Evolutionary conservation across 1,140 invertebrate genomes (phyloP), one percentile per base, ranked within the genome.

Genomic region (Proales similis): DNA sequence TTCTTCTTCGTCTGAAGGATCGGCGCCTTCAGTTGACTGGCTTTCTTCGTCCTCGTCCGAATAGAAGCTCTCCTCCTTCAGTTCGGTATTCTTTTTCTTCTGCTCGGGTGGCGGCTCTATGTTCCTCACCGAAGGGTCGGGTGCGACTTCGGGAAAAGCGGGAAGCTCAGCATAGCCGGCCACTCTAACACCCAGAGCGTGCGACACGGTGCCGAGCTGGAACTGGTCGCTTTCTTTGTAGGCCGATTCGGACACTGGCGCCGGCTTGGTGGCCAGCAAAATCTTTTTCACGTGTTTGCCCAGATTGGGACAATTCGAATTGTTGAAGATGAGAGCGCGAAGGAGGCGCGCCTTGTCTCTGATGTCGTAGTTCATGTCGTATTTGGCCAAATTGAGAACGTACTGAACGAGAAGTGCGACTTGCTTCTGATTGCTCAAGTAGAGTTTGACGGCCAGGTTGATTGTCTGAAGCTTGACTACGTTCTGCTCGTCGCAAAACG

Each of bases 341-440:
- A 96, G 76, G 68, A 95, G 85, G 19, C 93, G 77, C 2, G 88
- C 87, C 1, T 92, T 79, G 78, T 99, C 95, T 33, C 95, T 79
- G 36, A 98, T 92, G 77, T 98, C 94, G 71, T 99, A 98, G 74
- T 91, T 95, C 48, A 86, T 84, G 79, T 99, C 95, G 73, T 97
- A 99, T 68, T 92, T 88, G 0, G 95, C 93, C 68, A 98, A 78
- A 70, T 90, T 90, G 65, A 97, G 86, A 3, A 97, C 84, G 74
- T 99, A 98, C 70, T 90, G 87, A 70, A 89, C 90, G 33, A 97
- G 79, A 5, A 88, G 77, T 61, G 83, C 81, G 0, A 88, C 91
- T 77, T 93, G 89, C 67, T 84, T 81, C 0, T 84, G 81, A 78
- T 94, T 93, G 7, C 85, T 90, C 17, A 95, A 77, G 67, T 84